Base-by-base conservation (phyloP, 2,888 invertebrate genomes). In the Bugula neritina region DNA sequence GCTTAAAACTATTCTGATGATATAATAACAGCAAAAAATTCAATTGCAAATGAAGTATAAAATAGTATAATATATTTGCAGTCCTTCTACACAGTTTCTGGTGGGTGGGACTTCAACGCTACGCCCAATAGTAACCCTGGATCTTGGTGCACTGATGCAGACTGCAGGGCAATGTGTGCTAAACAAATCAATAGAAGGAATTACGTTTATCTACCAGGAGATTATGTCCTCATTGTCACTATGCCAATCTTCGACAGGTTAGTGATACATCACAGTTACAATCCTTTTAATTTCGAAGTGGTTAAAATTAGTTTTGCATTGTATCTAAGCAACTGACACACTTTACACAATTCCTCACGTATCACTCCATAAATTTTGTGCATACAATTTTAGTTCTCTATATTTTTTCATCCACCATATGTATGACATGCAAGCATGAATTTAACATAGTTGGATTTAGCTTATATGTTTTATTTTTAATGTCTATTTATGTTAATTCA, bases 161-260 rank as follows among this genome's bases (percentile, higher is more conserved):
- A 13, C 2, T 63, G 63, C 63, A 21, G 27, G 34, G 31, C 27
- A 3, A 34, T 31, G 5, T 63, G 63, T 34, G 10, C 3, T 13
- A 31, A 63, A 34, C 27, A 31, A 27, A 31, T 34, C 13, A 2
- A 13, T 29, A 5, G 31, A 29, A 27, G 5, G 27, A 63, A 63
- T n/a, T 63, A 63, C n/a, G n/a, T 63, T 10, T 63, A 31, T 31
- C 3, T 29, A 13, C 63, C 27, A 29, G 63, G 63, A 63, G 63
- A 63, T 13, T 25, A 29, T 27, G 31, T 63, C 31, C 27, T 63
- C 17, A 13, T 63, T 10, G 63, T 63, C 10, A 63, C 63, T 25
- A 63, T 27, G 21, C 27, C 21, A 25, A 63, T 63, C 27, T 31
- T 31, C n/a, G 63, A 63, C 5, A 63, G 29, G 63, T 63, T 31